Base-by-base conservation (phyloP, 2,113 vertebrate species). In the Dryoscopus gambensis region DNA sequence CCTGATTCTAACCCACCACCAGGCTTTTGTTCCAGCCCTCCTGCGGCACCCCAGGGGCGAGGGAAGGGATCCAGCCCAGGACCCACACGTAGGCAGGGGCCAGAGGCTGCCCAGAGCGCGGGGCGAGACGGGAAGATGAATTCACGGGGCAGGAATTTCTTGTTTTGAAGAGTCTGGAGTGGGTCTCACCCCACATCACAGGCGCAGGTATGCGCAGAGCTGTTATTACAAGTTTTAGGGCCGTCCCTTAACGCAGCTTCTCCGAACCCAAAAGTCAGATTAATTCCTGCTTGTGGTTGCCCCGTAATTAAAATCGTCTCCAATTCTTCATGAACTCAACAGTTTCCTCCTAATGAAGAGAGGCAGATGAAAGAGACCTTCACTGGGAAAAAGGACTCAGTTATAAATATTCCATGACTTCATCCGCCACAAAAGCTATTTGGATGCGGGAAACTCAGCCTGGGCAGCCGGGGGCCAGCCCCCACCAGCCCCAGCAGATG, bases 291-390 rank as follows among this genome's bases (percentile, higher is more conserved):
- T 73, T 90, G 94, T 8, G 90, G 96, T 88, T 20, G 63, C 84
- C 95, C 92, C 68, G 6, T 93, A 92, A 96, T 96, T 94, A 96
- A 96, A 96, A 94, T 85, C 16, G 87, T 93, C 96, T 96, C 95
- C 95, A 50, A 80, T 91, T 94, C 95, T 94, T 80, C 96, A 67
- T 73, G 85, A 96, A 95, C 93, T 91, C 95, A 83, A 94, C 91
- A 67, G 92, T 90, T 94, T 77, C 94, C 95, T 86, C 64, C 39
- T 94, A 91, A 93, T 47, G 92, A 95, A 94, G 88, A 14, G 68
- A 94, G 93, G 93, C 87, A 92, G 95, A 97, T 94, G 92, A 97
- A 96, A 95, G 93, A 74, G 95, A 90, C 95, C 92, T 95, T 96
- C 87, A 84, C 85, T 96, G 95, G 96, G 95, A 91, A 95, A 95